Conservation (phyloP, 2,113 vertebrate genomes). For the Sphaerodactylus townsendi region DNA sequence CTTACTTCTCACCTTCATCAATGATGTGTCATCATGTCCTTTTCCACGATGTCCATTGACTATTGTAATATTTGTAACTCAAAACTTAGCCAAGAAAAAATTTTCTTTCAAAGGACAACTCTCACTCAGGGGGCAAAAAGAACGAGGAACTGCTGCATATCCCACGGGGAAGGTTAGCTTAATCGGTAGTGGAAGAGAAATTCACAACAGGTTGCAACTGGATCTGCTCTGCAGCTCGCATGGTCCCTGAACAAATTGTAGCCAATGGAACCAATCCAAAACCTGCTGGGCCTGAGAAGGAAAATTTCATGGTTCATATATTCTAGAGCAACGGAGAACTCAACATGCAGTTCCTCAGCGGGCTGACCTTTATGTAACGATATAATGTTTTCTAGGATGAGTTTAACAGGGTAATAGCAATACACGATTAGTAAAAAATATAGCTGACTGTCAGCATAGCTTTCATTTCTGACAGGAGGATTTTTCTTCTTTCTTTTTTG, state of each 20-base stretch:
- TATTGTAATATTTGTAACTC: background rate
- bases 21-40: no score
- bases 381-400: background rate
- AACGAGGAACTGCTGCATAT: background rate
- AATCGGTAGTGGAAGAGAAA: background rate
- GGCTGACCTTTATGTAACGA: slow-evolving; percentile 31
- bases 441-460: background rate
- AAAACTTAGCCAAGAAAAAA: background rate
- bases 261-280: background rate
- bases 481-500: background rate
- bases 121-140: background rate
- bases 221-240: background rate
- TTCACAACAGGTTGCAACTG: background rate
- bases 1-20: no score
- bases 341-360: slow-evolving; percentile 27
- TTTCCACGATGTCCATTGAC: no score
- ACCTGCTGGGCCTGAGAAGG: background rate
- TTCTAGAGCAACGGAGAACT: slow-evolving; percentile 32
- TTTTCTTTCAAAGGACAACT: background rate
- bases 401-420: background rate
- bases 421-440: background rate
- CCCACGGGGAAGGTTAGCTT: background rate
- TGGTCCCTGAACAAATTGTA: background rate
- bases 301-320: background rate
- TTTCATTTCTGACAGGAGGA: background rate